Base-by-base conservation (phyloP, 2,113 vertebrate genomes). In the Cyanocitta stelleri region DNA sequence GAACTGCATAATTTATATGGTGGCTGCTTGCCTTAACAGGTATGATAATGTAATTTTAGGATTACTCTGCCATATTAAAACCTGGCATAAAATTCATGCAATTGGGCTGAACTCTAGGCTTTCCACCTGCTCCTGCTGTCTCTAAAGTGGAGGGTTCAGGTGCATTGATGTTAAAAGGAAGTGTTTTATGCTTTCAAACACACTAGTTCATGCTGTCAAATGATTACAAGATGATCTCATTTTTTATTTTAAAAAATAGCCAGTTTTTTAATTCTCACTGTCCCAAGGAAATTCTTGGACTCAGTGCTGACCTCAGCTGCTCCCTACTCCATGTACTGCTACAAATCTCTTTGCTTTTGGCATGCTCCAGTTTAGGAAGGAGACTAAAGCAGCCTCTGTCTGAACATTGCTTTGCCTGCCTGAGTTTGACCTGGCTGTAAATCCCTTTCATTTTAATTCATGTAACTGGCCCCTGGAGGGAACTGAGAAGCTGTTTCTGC, bases 21-120 rank as follows among this genome's bases (percentile, higher is more conserved):
- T 52, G 32, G 27, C 67, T 93, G 29, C 71, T 74, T 95, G 71
- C 30, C 32, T 62, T 62, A 88, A 76, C 49, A 91, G 62, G 68
- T 91, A 71, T 26, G 72, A 44, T 52, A 88, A 83, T 26, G 54
- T 79, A 56, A 91, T 94, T 90, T 83, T 83, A 52, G 54, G 27
- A 49, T 89, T 78, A 51, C 48, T 16, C 6, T 82, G 56, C 39
- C 41, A 13, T 61, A 76, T 64, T 39, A 68, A 85, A 91, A 82
- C 15, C 12, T 90, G 58, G 44, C 49, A 54, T 66, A 79, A 79
- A 68, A 73, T 44, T 44, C 3, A 48, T 68, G 49, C 22, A 85
- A 8, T 48, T 82, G 10, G 2, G 9, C 24, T 72, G 44, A 89
- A 75, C 43, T 56, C 29, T 33, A 1, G 30, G 32, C 19, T 86